Evolutionary conservation across 2,888 invertebrate species (phyloP), one percentile per base, ranked within the genome.

Genomic region (Ganaspis brasiliensis): DNA sequence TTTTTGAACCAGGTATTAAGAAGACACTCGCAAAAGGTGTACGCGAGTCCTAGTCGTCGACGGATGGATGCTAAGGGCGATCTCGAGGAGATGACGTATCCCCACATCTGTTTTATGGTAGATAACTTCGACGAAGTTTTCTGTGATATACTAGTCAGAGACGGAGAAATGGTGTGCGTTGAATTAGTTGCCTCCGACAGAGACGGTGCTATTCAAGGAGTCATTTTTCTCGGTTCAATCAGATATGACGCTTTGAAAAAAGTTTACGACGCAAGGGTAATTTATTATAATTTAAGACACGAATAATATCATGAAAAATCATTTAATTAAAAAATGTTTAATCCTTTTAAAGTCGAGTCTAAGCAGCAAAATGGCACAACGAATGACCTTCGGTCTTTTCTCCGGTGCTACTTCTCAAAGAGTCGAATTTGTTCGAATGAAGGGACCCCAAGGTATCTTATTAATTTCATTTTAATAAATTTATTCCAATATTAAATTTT

Each of bases 81-180:
- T 88, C 95, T 97, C 74, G 99, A 99, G 92, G 98, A 99, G 93
- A 99, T 99, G 92, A 98, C 99, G 56, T 99, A 99, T 93, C 99
- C 99, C 1, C 98, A 98, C 93, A 98, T 99, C 87, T 99, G 98
- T 93, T 99, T 99, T 93, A 98, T 98, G 95, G 98, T 99, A 79
- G 99, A 99, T 92, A 98, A 99, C 93, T 99, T 99, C 92, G 99
- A 99, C 92, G 98, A 99, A 95, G 98, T 98, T 80, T 99, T 99
- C 93, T 96, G 97, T 92, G 99, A 99, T 93, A 98, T 99, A 89
- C 93, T 98, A 89, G 98, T 99, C 40, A 94, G 98, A 61, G 99
- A 99, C 92, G 99, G 99, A 0, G 99, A 99, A 93, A 98, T 99
- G 96, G 98, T 99, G 74, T 99, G 99, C 92, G 99, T 99, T 78